phyloP scores from a whole-genome alignment of 2,797 vertebrate species.

The Mionectes olivaceus region DNA sequence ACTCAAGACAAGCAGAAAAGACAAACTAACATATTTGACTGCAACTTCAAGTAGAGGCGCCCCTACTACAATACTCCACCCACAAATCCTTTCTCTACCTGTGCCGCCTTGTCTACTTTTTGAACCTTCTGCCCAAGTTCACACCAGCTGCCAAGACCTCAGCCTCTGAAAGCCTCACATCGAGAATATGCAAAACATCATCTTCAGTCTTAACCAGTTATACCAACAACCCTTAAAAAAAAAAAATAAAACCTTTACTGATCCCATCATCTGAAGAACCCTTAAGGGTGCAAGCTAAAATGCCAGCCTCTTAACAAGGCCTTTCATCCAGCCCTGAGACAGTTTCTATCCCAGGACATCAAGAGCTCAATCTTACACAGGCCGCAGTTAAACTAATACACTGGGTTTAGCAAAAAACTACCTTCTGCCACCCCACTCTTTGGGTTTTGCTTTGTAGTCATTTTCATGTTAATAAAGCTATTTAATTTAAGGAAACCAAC shows the following conservation, averaged over 20 bases:
- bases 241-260: not conserved
- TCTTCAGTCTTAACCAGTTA: not conserved
- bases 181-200: not conserved
- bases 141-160: not conserved
- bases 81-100: not conserved
- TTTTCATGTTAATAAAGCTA: not conserved
- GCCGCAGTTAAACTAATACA: not conserved
- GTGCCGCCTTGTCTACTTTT: not conserved
- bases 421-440: not conserved
- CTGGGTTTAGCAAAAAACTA: not conserved
- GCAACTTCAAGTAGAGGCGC: not conserved
- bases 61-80: not conserved
- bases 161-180: not conserved
- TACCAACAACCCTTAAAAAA: not conserved
- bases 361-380: not conserved
- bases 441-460: not conserved
- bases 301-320: not conserved
- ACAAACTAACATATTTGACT: not conserved
- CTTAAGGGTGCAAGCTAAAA: not conserved
- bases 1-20: not conserved
- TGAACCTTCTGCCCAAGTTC: not conserved
- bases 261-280: not conserved
- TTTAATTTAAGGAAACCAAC: not conserved
- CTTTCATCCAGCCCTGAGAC: constrained; percentile 6
- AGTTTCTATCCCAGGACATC: not conserved